Percentiles rank a stretch among this genome's conserved stretches.
Evolutionary conservation across 2,888 invertebrate genomes (phyloP).

Genomic region (Lutraria lutraria): DNA sequence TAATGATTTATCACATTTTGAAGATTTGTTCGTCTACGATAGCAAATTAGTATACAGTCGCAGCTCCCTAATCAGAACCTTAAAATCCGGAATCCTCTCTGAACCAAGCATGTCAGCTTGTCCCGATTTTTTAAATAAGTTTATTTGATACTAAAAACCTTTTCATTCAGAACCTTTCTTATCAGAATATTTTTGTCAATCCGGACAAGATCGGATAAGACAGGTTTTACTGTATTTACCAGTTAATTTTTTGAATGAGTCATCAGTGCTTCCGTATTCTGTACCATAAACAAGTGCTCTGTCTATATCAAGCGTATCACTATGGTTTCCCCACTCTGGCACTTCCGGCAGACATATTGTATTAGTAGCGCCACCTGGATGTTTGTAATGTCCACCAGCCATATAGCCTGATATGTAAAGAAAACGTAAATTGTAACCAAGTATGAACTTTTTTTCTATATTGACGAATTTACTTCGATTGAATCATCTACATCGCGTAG

Average conservation of each 20-base stretch:
- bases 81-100: too few relatives aligned
- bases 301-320: constrained; percentile 2
- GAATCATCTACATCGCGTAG: neutral
- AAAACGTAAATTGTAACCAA: neutral
- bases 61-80: too few relatives aligned
- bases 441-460: neutral
- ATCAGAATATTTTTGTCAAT: too few relatives aligned
- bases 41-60: too few relatives aligned
- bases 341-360: constrained; percentile 46
- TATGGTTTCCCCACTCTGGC: constrained; percentile 35
- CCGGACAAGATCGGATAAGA: too few relatives aligned
- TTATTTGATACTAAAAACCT: too few relatives aligned
- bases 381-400: constrained; percentile 41
- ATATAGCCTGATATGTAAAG: constrained; percentile 20
- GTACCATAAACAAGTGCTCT: constrained; percentile 29
- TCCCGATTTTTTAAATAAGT: too few relatives aligned
- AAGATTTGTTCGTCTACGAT: too few relatives aligned
- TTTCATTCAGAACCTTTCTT: too few relatives aligned
- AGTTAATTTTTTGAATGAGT: constrained; percentile 12
- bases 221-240: constrained; percentile 21
- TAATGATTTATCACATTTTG: too few relatives aligned
- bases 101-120: too few relatives aligned
- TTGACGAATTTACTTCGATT: neutral
- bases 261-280: constrained; percentile 36
- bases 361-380: constrained; percentile 45